phyloP scores from a whole-genome alignment of 1,140 invertebrate genomes.

The Drosophila oshimai region DNA sequence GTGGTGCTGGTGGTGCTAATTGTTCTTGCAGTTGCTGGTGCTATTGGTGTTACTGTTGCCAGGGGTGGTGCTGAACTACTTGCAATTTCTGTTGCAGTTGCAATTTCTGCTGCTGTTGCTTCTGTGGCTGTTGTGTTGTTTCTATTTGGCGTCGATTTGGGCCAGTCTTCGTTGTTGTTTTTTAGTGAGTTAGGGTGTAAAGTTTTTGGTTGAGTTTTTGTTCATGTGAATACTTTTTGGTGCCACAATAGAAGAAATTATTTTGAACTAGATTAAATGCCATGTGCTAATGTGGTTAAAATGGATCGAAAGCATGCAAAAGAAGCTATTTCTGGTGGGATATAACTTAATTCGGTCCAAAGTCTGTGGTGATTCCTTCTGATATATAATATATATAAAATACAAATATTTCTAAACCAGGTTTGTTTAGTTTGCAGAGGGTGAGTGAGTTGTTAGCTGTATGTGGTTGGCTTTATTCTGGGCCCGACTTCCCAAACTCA shows the following conservation, averaged over 20 bases:
- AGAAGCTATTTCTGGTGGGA: not conserved
- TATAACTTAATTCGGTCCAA: not conserved
- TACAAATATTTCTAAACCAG: not conserved
- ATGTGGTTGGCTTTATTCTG: constrained; percentile 14
- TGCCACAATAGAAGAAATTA: constrained; percentile 67
- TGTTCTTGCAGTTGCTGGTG: constrained; percentile 22
- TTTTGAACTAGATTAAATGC: constrained; percentile 55
- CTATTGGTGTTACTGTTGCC: constrained; percentile 22
- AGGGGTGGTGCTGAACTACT: not conserved
- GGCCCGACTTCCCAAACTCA: constrained; percentile 46
- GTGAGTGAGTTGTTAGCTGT: constrained; percentile 65
- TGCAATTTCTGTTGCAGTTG: constrained; percentile 4
- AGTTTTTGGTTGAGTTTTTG: constrained; percentile 49
- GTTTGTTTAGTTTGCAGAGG: constrained; percentile 43
- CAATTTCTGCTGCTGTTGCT: constrained; percentile 16
- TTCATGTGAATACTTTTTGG: constrained; percentile 63
- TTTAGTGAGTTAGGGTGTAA: constrained; percentile 73
- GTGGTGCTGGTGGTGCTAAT: constrained; percentile 30
- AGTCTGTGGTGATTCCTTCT: not conserved
- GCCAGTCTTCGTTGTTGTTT: constrained; percentile 67
- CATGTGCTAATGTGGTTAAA: constrained; percentile 51
- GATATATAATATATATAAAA: not conserved
- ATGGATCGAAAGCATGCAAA: constrained; percentile 37
- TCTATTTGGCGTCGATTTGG: constrained; percentile 63
- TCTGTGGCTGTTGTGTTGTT: constrained; percentile 31